These are phyloP conservation scores for Galbula dea DNA, from an alignment of 2,113 vertebrate species.

Conservation along the genomic window DNA sequence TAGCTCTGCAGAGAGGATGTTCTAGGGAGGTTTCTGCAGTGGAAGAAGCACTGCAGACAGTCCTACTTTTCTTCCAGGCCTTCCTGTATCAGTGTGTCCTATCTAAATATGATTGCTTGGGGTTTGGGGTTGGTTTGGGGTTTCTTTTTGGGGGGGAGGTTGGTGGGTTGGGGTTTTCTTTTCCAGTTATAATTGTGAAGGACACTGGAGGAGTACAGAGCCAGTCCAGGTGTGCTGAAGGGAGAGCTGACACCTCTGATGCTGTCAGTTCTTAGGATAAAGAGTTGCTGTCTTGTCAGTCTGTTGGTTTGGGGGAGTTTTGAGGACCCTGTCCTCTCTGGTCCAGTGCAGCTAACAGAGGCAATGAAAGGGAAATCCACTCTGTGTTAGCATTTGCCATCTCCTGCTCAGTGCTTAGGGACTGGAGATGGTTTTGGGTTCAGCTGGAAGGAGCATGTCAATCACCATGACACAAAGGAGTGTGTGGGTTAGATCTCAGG, in stretches of 20 bases:
- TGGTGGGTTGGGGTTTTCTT: background rate
- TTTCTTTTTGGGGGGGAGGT: too few species aligned
- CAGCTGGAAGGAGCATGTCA: background rate
- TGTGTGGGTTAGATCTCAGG: too few species aligned
- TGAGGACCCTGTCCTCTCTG: background rate
- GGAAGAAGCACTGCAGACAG: background rate
- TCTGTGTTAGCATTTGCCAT: background rate
- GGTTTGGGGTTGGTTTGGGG: background rate
- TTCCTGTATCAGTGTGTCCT: background rate
- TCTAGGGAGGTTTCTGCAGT: background rate
- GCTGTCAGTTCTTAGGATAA: background rate
- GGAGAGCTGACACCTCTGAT: background rate
- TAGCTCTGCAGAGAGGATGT: fast-evolving
- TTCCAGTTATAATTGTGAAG: background rate
- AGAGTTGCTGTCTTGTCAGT: background rate
- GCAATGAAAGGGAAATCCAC: background rate
- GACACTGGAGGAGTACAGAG: background rate
- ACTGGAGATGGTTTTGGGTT: background rate
- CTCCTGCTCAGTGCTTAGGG: background rate
- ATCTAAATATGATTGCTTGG: background rate
- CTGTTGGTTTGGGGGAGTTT: background rate
- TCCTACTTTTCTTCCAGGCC: background rate
- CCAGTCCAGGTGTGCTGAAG: background rate
- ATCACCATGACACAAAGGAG: background rate
- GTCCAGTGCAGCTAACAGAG: background rate